Percentiles rank a stretch among this genome's conserved stretches.
Conservation (phyloP, 2,888 invertebrate species). For the Fabriciana adippe region DNA sequence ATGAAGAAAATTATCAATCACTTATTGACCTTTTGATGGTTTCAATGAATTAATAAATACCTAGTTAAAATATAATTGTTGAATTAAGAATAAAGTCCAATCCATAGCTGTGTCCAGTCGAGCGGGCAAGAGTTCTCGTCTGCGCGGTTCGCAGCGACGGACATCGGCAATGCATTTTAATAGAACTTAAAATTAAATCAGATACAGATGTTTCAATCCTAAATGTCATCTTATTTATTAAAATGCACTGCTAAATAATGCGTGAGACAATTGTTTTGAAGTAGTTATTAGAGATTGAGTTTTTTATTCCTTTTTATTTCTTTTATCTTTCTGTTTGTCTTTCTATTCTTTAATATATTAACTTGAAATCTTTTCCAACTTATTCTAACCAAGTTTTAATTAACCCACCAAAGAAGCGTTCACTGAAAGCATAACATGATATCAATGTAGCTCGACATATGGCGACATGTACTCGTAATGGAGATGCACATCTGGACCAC, state of each 20-base stretch:
- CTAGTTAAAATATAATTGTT: no score
- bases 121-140: no score
- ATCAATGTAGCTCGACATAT: slow-evolving; percentile 17
- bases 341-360: background rate
- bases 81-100: no score
- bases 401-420: slow-evolving; percentile 9
- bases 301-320: slow-evolving; percentile 14
- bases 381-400: background rate
- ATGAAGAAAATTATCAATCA: no score
- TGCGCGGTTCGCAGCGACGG: no score
- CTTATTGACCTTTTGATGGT: no score
- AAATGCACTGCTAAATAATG: background rate
- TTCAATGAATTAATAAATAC: no score
- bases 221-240: background rate
- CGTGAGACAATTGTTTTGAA: background rate
- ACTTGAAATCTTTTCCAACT: background rate
- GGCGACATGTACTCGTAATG: background rate
- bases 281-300: background rate
- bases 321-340: background rate
- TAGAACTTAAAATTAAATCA: no score
- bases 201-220: no score
- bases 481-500: slow-evolving; percentile 7
- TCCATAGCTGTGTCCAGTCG: no score
- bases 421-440: slow-evolving; percentile 25
- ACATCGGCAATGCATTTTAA: no score